A percentile compares a stretch with the other conserved stretches of the same genome.
These are phyloP conservation scores for Coleophora deauratella DNA, from an alignment of 2,888 invertebrate species.

Conservation along the genomic window DNA sequence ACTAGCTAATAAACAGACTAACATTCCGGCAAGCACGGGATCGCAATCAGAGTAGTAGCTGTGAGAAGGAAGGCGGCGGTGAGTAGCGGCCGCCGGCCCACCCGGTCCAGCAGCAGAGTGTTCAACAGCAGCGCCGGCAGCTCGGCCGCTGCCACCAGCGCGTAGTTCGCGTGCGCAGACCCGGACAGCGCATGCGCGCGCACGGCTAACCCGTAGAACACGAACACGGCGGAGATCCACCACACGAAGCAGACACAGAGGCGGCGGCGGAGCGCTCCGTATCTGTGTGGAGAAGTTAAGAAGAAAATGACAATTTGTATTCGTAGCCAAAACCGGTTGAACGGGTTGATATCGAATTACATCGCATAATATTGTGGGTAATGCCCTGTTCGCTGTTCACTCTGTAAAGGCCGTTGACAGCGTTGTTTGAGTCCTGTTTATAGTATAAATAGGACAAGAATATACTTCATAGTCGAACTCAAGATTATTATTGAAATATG, in stretches of 20 bases:
- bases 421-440: too few species aligned
- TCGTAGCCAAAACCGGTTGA: too few species aligned
- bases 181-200: slow-evolving; percentile 51
- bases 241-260: slow-evolving; percentile 55
- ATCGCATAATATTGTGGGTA: too few species aligned
- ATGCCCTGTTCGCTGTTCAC: too few species aligned
- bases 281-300: slow-evolving; percentile 28
- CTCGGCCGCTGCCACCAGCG: slow-evolving; percentile 54
- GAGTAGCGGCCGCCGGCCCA: slow-evolving; percentile 52
- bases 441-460: too few species aligned
- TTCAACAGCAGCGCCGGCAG: slow-evolving; percentile 53
- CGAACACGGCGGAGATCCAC: slow-evolving; percentile 62
- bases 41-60: slow-evolving; percentile 42
- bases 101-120: slow-evolving; percentile 57
- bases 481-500: too few species aligned
- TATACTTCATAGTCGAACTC: too few species aligned
- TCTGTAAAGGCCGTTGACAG: too few species aligned
- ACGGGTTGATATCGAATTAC: too few species aligned
- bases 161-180: slow-evolving; percentile 51
- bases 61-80: slow-evolving; percentile 54
- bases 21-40: slow-evolving; percentile 42
- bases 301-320: too few species aligned
- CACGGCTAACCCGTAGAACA: slow-evolving; percentile 64
- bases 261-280: slow-evolving; percentile 49
- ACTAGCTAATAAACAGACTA: too few species aligned